These are phyloP conservation scores for Mesorhabditis sp. DNA, from an alignment of 2,888 invertebrate genomes.

Conservation along the genomic window DNA sequence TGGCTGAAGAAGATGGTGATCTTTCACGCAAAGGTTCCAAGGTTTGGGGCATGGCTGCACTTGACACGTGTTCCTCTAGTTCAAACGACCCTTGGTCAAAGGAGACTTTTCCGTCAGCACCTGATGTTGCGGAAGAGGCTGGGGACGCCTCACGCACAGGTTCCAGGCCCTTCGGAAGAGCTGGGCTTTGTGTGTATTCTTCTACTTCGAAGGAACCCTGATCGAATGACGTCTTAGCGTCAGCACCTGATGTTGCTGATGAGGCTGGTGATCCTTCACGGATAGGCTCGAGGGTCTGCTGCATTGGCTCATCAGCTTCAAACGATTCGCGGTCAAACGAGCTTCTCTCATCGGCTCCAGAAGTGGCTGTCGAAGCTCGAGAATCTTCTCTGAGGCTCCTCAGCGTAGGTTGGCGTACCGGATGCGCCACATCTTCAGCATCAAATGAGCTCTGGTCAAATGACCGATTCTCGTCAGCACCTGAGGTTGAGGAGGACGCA, in stretches of 20 bases:
- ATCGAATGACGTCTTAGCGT: constrained; percentile 9
- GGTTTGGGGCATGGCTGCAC: neutral
- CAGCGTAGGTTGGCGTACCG: neutral
- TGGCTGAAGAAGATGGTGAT: constrained; percentile 7
- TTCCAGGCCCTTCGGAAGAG: too few relatives aligned
- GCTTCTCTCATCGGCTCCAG: constrained; percentile 24
- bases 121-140: constrained; percentile 16
- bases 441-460: constrained; percentile 10
- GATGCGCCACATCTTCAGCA: neutral
- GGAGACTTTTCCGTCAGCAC: constrained; percentile 7
- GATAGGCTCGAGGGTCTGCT: neutral
- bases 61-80: neutral
- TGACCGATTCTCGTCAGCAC: constrained; percentile 5
- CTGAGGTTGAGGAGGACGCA: constrained; percentile 15
- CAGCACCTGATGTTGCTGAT: constrained; percentile 13
- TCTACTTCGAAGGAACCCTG: neutral
- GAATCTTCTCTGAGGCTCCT: neutral
- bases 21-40: neutral
- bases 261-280: neutral
- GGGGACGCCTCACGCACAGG: neutral
- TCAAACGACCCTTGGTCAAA: constrained; percentile 10
- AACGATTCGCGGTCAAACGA: constrained; percentile 16
- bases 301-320: constrained; percentile 3
- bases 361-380: constrained; percentile 13
- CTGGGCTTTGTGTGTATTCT: too few relatives aligned